Percentiles rank a stretch among this genome's conserved stretches.
phyloP scores from a whole-genome alignment of 64 coral and sea anemone genomes.

The Pocillopora damicornis region DNA sequence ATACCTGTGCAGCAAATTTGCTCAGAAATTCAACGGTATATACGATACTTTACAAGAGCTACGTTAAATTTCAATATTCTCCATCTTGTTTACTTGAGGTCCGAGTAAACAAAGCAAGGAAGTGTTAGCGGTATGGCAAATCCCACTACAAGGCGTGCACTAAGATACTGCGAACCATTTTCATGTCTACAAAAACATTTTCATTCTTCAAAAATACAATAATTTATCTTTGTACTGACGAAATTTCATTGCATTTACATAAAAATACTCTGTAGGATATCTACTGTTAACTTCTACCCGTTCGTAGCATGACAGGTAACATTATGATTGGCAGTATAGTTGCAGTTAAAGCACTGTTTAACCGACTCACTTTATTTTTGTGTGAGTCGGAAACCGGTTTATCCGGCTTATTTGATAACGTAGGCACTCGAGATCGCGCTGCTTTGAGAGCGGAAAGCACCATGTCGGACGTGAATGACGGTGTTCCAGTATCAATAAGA shows the following conservation, averaged over 20 bases:
- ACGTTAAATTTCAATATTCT: too few species aligned
- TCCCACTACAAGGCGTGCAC: neutral
- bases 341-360: constrained; percentile 21
- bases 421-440: constrained; percentile 53
- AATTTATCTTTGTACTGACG: constrained; percentile 37
- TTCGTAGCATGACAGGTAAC: constrained; percentile 30
- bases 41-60: neutral
- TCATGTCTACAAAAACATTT: neutral
- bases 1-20: too few species aligned
- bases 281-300: constrained; percentile 22
- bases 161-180: neutral
- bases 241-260: constrained; percentile 17
- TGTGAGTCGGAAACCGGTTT: neutral
- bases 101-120: neutral
- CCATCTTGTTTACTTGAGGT: too few species aligned
- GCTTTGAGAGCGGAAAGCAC: constrained; percentile 74
- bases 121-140: neutral
- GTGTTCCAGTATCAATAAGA: constrained; percentile 83
- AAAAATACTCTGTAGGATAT: constrained; percentile 22
- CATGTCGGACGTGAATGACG: constrained; percentile 85
- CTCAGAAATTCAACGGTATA: too few species aligned
- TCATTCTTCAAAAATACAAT: constrained; percentile 27
- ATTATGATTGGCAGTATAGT: constrained; percentile 19
- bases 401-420: constrained; percentile 16
- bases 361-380: neutral